Evolutionary conservation across 53 echinoderm and acorn worm genomes (phyloP).

Genomic region (Echinometra lucunter): DNA sequence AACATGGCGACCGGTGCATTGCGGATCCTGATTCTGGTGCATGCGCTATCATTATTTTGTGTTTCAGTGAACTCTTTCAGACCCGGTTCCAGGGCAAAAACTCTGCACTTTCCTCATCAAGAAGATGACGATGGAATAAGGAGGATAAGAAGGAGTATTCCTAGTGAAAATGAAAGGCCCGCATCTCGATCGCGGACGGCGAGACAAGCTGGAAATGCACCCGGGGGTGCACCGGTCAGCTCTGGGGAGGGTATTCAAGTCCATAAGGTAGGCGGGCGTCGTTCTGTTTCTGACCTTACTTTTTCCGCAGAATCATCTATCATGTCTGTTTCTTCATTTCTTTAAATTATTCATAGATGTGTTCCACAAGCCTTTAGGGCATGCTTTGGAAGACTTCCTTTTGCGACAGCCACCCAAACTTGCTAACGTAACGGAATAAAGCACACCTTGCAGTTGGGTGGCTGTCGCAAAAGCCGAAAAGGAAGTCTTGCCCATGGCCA

Average conservation of each 20-base stretch:
- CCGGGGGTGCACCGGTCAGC: neutral
- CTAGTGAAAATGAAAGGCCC: neutral
- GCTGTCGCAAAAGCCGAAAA: too few species aligned
- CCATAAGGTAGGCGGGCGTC: neutral
- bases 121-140: constrained; percentile 72
- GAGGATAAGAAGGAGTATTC: constrained; percentile 70
- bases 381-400: too few species aligned
- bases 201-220: neutral
- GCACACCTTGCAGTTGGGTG: too few species aligned
- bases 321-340: too few species aligned
- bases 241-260: neutral
- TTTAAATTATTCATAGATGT: too few species aligned
- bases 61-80: constrained; percentile 66
- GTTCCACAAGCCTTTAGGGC: too few species aligned
- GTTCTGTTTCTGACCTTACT: too few species aligned
- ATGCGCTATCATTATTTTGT: neutral
- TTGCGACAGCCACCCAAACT: too few species aligned
- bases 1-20: constrained; percentile 31
- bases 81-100: constrained; percentile 79
- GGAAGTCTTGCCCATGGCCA: too few species aligned
- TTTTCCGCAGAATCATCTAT: too few species aligned
- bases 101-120: constrained; percentile 79
- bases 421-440: too few species aligned
- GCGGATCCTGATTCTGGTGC: neutral
- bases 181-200: constrained; percentile 2